These are phyloP conservation scores for Megaceryle maxima DNA, from an alignment of 2,113 vertebrate genomes.

Conservation along the genomic window DNA sequence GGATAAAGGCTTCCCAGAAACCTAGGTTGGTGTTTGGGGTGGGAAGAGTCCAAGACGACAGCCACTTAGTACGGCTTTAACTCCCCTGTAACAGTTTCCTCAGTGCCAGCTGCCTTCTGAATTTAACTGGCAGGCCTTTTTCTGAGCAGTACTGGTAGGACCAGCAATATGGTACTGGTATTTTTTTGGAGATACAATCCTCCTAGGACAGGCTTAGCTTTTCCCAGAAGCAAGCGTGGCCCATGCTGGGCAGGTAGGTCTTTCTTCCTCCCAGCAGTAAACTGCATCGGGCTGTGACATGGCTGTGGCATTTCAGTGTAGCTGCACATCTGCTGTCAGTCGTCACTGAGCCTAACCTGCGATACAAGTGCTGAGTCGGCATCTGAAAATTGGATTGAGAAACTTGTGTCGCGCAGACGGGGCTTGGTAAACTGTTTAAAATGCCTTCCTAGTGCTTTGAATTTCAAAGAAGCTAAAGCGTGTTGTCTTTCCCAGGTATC, in stretches of 20 bases:
- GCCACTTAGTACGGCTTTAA: not conserved
- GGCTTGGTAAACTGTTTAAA: not conserved
- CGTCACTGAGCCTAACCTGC: not conserved
- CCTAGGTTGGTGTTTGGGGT: not conserved
- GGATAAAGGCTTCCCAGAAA: not conserved
- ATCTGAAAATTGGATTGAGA: rapidly evolving
- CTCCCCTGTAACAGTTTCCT: not conserved
- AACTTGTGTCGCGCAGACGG: rapidly evolving
- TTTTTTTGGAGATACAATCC: not conserved
- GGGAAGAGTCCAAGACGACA: not conserved
- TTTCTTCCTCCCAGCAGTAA: not conserved
- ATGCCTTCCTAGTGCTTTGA: not conserved
- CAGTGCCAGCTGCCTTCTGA: not conserved
- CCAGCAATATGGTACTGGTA: not conserved
- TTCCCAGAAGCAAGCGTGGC: not conserved
- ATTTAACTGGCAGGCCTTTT: rapidly evolving
- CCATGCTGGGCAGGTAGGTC: not conserved
- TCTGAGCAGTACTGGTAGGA: not conserved
- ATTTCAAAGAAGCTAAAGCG: not conserved
- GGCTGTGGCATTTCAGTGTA: not conserved
- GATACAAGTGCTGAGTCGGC: too few relatives aligned
- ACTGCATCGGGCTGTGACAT: rapidly evolving
- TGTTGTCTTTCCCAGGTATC: slow-evolving; percentile 83
- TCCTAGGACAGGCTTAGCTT: not conserved
- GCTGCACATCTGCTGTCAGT: not conserved